Evolutionary conservation across 2,113 vertebrate species (phyloP), one percentile per base, ranked within the genome.

Genomic region (Rhinolophus sinicus): DNA sequence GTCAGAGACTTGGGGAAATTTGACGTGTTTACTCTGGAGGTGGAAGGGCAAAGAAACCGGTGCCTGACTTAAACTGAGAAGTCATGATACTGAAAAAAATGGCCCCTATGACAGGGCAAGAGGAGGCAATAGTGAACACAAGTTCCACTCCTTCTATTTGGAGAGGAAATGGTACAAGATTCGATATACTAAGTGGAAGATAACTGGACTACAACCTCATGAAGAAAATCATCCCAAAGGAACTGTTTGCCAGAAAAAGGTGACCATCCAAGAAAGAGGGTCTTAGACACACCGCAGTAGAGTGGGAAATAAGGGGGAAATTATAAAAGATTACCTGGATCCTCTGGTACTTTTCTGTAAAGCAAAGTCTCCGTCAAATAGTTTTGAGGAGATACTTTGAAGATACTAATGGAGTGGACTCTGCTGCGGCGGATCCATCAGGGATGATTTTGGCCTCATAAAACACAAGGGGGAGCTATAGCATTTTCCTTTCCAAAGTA

Each of bases 381-480:
- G 6, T 30, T 19, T 75, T 56, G 26, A 88, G 35, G 38, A 86
- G 56, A 64, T 77, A 87, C 22, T 80, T 76, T 78, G 2, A 67
- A 50, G 67, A 60, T n/a, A 62, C 44, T 75, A 56, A 70, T 19
- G 15, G 54, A 95, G 26, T 33, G 40, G 67, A 58, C 58, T 73
- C 6, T 18, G 26, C 24, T 10, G 60, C 28, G 47, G 5, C 28
- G 24, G 64, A 60, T 93, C 38, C 52, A 38, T 44, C 2, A 22
- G 19, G 30, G 70, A 16, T 96, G 60, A 40, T 90, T 96, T 40
- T 65, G 26, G 62, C 10, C 13, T 91, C 72, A 95, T 28, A 60
- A 0, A 19, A 92, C 96, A 97, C 95, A 91, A 97, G 97, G 69
- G 93, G 94, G 97, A 82, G 82, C 97, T 96, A 81, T 5, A 97